Evolutionary conservation across 92 coral and sea anemone genomes (phyloP).

Genomic region (Bergia sp.): DNA sequence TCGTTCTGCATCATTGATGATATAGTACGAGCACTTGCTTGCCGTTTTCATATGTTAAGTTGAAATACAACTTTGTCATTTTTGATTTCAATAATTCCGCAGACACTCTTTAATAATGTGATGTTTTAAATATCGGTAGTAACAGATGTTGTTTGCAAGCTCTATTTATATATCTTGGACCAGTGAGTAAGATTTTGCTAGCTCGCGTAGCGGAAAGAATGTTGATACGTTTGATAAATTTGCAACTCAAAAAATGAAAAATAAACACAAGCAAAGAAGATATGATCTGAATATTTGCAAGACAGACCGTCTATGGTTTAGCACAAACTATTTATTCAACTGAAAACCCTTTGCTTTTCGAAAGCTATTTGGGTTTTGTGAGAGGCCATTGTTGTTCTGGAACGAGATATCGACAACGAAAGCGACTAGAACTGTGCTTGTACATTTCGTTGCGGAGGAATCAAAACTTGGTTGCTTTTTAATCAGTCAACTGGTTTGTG

Average conservation of each 20-base stretch:
- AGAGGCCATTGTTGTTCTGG: not conserved
- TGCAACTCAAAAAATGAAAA: not conserved
- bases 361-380: not conserved
- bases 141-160: not conserved
- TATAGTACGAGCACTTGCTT: not conserved
- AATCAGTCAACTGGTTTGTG: slow-evolving; percentile 29
- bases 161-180: not conserved
- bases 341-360: not conserved
- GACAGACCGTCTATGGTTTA: slow-evolving; percentile 13
- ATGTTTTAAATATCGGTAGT: not conserved
- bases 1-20: slow-evolving; percentile 40
- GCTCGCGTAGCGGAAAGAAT: slow-evolving; percentile 3
- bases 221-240: slow-evolving; percentile 19
- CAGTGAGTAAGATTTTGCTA: slow-evolving; percentile 5
- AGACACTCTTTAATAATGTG: not conserved
- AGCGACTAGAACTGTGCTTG: not conserved
- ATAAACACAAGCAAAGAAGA: slow-evolving; percentile 18
- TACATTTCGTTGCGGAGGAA: slow-evolving; percentile 4
- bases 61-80: not conserved
- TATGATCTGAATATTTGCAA: slow-evolving; percentile 41
- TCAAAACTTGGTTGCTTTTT: not conserved
- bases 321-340: not conserved
- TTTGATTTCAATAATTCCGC: slow-evolving; percentile 12
- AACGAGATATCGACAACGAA: not conserved
- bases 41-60: slow-evolving; percentile 23